phyloP scores from a whole-genome alignment of 2,797 vertebrate genomes.

The Falco biarmicus region DNA sequence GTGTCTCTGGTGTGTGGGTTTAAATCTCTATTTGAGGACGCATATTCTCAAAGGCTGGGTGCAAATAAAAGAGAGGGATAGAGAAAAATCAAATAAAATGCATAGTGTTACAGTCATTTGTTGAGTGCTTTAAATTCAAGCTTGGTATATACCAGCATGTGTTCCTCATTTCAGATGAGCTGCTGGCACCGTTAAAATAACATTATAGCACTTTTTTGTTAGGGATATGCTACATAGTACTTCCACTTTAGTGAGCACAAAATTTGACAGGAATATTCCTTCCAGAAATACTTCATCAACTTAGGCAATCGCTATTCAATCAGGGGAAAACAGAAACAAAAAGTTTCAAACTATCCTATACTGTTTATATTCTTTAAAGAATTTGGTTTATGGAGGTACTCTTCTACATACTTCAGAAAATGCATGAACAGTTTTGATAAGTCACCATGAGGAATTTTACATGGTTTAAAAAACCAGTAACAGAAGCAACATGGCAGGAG shows the following conservation, averaged over 20 bases:
- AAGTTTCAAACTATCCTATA: background rate
- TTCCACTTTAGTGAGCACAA: background rate
- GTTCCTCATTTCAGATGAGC: background rate
- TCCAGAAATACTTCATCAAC: background rate
- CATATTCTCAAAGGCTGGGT: background rate
- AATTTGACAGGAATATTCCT: background rate
- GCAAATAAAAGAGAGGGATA: background rate
- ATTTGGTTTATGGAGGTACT: background rate
- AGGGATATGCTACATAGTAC: background rate
- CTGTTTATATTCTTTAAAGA: background rate
- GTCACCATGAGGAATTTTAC: background rate
- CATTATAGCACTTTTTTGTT: background rate
- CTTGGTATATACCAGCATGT: background rate
- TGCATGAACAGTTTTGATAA: background rate
- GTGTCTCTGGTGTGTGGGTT: background rate
- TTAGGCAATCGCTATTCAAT: background rate
- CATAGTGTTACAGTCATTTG: background rate
- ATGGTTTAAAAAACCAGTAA: background rate
- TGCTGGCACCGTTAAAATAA: background rate
- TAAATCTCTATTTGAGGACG: background rate
- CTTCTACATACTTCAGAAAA: background rate
- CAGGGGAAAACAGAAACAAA: background rate
- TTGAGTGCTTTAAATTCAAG: background rate
- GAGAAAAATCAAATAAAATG: background rate
- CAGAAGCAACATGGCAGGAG: background rate